phyloP scores from a whole-genome alignment of 1,140 invertebrate genomes.

The Uloborus diversus region DNA sequence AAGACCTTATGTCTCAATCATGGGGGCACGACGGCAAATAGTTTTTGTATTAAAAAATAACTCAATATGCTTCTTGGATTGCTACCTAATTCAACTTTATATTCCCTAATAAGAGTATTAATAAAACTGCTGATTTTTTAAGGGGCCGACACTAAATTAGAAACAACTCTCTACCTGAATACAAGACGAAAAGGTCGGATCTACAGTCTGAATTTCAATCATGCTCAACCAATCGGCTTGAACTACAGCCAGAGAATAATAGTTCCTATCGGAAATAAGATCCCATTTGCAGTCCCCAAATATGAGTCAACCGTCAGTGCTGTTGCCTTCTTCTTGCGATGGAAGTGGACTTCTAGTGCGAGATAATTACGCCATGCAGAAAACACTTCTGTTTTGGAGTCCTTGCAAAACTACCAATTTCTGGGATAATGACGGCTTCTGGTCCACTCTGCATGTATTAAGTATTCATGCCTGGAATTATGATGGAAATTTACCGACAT shows the following conservation, averaged over 20 bases:
- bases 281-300: conserved; percentile 67
- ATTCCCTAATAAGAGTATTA: too few species aligned
- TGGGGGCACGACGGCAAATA: too few species aligned
- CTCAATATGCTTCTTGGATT: too few species aligned
- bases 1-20: too few species aligned
- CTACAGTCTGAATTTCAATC: conserved; percentile 69
- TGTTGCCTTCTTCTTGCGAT: conserved; percentile 6
- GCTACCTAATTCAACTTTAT: too few species aligned
- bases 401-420: not conserved
- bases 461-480: conserved; percentile 22
- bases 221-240: conserved; percentile 66
- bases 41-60: too few species aligned
- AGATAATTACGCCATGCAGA: not conserved
- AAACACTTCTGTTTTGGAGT: conserved; percentile 1
- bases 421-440: not conserved
- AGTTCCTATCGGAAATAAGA: conserved; percentile 70
- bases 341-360: conserved; percentile 8
- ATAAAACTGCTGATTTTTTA: not conserved
- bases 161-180: conserved; percentile 29
- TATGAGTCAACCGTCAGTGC: not conserved
- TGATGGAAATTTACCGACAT: conserved; percentile 28
- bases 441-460: conserved; percentile 32
- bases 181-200: conserved; percentile 15
- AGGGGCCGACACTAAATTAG: conserved; percentile 18
- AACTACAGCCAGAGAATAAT: conserved; percentile 70